phyloP scores from a whole-genome alignment of 2,888 invertebrate genomes.

The Zonitis immaculata region DNA sequence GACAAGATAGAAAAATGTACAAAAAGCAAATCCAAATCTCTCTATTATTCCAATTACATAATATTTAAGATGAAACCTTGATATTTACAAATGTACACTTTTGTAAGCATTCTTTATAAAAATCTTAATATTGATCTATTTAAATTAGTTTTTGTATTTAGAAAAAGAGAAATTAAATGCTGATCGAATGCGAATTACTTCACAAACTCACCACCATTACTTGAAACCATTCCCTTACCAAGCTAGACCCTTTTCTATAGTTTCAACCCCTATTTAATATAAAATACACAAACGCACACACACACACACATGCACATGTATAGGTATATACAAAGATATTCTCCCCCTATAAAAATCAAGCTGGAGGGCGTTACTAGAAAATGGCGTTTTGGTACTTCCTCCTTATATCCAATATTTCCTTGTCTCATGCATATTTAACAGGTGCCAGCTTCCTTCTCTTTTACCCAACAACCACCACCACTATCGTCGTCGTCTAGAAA shows the following conservation, averaged over 20 bases:
- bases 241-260: background rate
- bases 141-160: no score
- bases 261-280: constrained; percentile 7
- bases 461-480: constrained; percentile 7
- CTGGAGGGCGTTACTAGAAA: constrained; percentile 43
- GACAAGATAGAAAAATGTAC: no score
- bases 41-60: no score
- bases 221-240: no score
- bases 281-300: background rate
- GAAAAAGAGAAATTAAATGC: no score
- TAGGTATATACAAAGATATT: background rate
- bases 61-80: no score
- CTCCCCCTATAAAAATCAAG: constrained; percentile 20
- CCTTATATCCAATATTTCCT: constrained; percentile 47
- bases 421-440: constrained; percentile 47
- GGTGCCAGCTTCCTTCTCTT: constrained; percentile 33
- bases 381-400: constrained; percentile 43
- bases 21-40: no score
- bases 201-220: no score
- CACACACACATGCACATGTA: constrained; percentile 1
- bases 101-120: no score
- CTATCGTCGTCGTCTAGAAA: background rate
- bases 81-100: no score
- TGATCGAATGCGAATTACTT: no score
- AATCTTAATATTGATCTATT: no score